Percentiles rank a stretch among this genome's conserved stretches.
These are phyloP conservation scores for Eupithecia exiguata DNA, from an alignment of 2,888 invertebrate species.

Conservation along the genomic window DNA sequence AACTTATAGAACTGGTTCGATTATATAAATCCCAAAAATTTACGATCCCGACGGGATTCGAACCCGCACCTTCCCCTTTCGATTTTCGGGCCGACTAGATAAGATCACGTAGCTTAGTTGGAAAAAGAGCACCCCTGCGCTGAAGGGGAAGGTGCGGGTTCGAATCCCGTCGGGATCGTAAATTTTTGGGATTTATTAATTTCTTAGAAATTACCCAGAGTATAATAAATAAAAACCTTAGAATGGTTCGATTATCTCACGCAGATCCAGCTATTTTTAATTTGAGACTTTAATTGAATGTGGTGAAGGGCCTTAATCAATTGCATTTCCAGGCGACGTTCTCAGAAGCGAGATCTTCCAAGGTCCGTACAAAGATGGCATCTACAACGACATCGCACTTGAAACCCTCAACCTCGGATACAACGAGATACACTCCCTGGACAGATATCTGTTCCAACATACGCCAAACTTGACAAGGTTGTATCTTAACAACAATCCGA, in stretches of 20 bases:
- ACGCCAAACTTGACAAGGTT: constrained; percentile 85
- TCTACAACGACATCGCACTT: constrained; percentile 84
- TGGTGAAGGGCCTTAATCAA: not conserved
- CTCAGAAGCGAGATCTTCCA: constrained; percentile 86
- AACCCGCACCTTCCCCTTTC: too few relatives aligned
- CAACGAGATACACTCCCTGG: constrained; percentile 86
- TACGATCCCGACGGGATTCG: too few relatives aligned
- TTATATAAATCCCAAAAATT: too few relatives aligned
- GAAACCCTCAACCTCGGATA: constrained; percentile 85
- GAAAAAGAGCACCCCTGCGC: too few relatives aligned
- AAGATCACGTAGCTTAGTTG: too few relatives aligned
- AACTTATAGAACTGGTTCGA: not conserved
- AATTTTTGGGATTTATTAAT: too few relatives aligned
- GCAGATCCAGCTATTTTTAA: not conserved
- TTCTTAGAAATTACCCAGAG: too few relatives aligned
- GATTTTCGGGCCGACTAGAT: too few relatives aligned
- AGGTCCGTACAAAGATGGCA: constrained; percentile 84
- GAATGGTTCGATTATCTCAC: too few relatives aligned
- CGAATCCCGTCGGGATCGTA: too few relatives aligned
- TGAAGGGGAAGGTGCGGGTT: too few relatives aligned
- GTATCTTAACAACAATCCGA: constrained; percentile 85
- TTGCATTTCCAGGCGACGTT: constrained; percentile 80
- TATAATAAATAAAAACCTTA: too few relatives aligned
- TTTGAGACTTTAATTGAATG: not conserved
- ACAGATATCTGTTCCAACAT: constrained; percentile 85